phyloP scores from a whole-genome alignment of 2,797 vertebrate genomes.

The Enteromius unitaeniatus region DNA sequence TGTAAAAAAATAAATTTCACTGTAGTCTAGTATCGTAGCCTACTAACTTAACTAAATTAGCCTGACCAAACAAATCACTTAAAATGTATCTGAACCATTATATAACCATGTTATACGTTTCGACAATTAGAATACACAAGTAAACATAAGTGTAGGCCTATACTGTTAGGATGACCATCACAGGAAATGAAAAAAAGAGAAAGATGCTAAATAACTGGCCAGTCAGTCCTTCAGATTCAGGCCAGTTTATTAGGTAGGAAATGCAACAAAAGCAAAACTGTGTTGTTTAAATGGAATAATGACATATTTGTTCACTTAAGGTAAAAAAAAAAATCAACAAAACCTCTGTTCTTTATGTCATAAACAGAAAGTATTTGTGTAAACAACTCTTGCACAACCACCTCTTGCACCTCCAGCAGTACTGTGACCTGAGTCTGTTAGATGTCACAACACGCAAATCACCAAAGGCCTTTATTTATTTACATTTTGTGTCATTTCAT shows the following conservation, averaged over 20 bases:
- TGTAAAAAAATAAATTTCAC: constrained; percentile 3
- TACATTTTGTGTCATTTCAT: not conserved
- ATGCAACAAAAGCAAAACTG: not conserved
- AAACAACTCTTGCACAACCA: not conserved
- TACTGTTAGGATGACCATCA: not conserved
- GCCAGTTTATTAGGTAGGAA: not conserved
- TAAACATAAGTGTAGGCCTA: not conserved
- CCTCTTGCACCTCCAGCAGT: not conserved
- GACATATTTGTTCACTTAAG: not conserved
- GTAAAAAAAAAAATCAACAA: not conserved
- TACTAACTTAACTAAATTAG: not conserved
- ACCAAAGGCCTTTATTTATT: not conserved
- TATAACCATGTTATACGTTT: not conserved
- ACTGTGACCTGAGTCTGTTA: not conserved
- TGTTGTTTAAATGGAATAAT: not conserved
- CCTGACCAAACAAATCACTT: not conserved
- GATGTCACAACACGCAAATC: not conserved
- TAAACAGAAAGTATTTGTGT: not conserved
- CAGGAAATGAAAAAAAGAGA: not conserved
- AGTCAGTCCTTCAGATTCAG: too few relatives aligned
- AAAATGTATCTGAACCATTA: not conserved
- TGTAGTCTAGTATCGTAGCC: not conserved
- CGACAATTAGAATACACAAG: not conserved
- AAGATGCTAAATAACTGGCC: not conserved
- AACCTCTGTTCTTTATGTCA: not conserved